phyloP scores from a whole-genome alignment of 2,797 vertebrate species.

The Acrossocheilus fasciatus region DNA sequence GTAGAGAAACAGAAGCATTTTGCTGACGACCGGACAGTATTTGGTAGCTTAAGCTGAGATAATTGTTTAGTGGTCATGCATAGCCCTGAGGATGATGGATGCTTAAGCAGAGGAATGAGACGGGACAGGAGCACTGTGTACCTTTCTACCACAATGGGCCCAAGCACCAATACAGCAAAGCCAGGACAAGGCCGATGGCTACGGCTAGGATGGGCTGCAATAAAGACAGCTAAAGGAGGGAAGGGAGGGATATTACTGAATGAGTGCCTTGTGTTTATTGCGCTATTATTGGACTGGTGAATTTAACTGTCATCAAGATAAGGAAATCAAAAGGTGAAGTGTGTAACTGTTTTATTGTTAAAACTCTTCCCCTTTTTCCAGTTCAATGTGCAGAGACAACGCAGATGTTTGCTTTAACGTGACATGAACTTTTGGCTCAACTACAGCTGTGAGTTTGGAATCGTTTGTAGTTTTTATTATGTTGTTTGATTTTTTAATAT shows the following conservation, averaged over 20 bases:
- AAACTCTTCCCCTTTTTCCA: not conserved
- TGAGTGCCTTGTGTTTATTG: slow-evolving; percentile 32
- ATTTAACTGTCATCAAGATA: slow-evolving; percentile 16
- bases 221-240: slow-evolving; percentile 97
- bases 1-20: slow-evolving; percentile 29
- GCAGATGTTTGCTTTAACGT: not conserved
- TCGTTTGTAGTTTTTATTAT: not conserved
- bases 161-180: slow-evolving; percentile 99
- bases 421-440: not conserved
- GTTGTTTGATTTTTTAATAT: not conserved
- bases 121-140: slow-evolving; percentile 92
- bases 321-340: slow-evolving; percentile 37
- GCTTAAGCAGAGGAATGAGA: slow-evolving; percentile 67
- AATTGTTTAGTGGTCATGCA: slow-evolving; percentile 66
- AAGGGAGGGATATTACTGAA: slow-evolving; percentile 95
- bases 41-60: slow-evolving; percentile 39
- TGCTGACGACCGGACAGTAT: slow-evolving; percentile 12
- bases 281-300: slow-evolving; percentile 11
- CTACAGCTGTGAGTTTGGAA: not conserved
- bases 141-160: slow-evolving; percentile 99
- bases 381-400: not conserved
- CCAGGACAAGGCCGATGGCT: slow-evolving; percentile 99
- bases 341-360: slow-evolving; percentile 14
- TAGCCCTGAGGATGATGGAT: slow-evolving; percentile 48
- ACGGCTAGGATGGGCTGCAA: slow-evolving; percentile 98